Conservation (phyloP, 1,140 invertebrate species). For the Mya arenaria region DNA sequence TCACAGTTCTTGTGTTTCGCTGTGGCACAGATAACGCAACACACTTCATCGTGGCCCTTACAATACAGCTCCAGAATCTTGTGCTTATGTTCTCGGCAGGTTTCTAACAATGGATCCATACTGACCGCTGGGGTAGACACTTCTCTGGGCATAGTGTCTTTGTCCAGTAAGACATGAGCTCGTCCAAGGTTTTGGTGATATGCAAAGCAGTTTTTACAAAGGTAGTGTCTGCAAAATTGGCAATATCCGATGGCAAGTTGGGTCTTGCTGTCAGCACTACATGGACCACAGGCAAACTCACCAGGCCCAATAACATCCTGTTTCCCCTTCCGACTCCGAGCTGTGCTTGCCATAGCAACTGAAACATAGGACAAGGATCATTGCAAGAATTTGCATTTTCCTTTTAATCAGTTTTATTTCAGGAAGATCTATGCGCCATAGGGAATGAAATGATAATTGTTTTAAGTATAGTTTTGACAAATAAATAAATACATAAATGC, state of each 20-base stretch:
- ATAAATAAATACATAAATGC: no score
- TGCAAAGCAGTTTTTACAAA: constrained; percentile 35
- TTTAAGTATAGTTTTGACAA: no score
- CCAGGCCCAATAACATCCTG: not conserved
- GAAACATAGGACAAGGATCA: no score
- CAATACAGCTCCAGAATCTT: constrained; percentile 49
- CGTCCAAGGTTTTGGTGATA: constrained; percentile 48
- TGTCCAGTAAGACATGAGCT: constrained; percentile 16
- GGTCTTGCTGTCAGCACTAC: constrained; percentile 11
- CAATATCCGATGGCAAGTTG: constrained; percentile 29
- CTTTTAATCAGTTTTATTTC: no score
- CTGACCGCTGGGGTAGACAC: not conserved
- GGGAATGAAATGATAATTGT: no score
- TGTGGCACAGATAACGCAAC: constrained; percentile 48
- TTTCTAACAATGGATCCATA: constrained; percentile 3
- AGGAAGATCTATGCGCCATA: no score
- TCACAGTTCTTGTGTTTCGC: constrained; percentile 41
- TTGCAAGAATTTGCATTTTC: no score
- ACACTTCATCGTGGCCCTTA: constrained; percentile 43
- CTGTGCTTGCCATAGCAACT: constrained; percentile 19
- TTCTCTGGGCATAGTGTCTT: constrained; percentile 32
- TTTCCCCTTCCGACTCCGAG: constrained; percentile 12
- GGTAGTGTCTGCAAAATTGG: constrained; percentile 50
- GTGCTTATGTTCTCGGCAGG: constrained; percentile 22
- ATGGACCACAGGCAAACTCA: constrained; percentile 42